Evolutionary conservation across 2,113 vertebrate species (phyloP), one percentile per base, ranked within the genome.

Genomic region (Takifugu flavidus): DNA sequence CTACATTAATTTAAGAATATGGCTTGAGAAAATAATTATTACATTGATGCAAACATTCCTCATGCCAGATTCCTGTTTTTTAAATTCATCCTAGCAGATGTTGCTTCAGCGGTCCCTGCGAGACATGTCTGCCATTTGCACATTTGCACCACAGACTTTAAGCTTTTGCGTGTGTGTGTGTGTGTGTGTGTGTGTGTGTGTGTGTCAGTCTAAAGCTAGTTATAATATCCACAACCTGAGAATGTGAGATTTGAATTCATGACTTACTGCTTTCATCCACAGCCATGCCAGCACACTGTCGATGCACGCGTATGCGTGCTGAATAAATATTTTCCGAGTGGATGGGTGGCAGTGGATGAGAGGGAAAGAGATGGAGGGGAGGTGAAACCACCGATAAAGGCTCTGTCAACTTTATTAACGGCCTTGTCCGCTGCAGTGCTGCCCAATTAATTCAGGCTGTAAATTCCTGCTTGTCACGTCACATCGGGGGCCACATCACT

Each of bases 391-490:
- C 56, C 25, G 49, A 69, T 72, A 29, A 68, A 31, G 46, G n/a
- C 11, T 55, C 57, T 0, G 45, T 82, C 75, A 62, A 31, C 62
- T 79, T 86, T 83, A 86, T 86, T 74, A 83, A 82, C 65, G 34
- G 61, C 52, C 59, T 2, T 29, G 72, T 63, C 79, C 31, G 13
- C 67, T 49, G 70, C 47, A 61, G 63, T 63, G 68, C 68, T 28
- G 68, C 52, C 57, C 71, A 54, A 72, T 87, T 87, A 77, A 88
- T 83, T 78, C 68, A 72, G 76, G 68, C 72, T 42, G 65, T 80
- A 80, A 86, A 87, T 82, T 84, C 62, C 59, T 54, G 54, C 75
- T 68, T 67, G 71, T 89, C 80, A 81, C 55, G 54, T 85, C 79
- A 77, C 53, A 83, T 74, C 69, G 44, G 61, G 20, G 61, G 69